Conservation (phyloP, 2,113 vertebrate species). For the Hymenochirus boettgeri region DNA sequence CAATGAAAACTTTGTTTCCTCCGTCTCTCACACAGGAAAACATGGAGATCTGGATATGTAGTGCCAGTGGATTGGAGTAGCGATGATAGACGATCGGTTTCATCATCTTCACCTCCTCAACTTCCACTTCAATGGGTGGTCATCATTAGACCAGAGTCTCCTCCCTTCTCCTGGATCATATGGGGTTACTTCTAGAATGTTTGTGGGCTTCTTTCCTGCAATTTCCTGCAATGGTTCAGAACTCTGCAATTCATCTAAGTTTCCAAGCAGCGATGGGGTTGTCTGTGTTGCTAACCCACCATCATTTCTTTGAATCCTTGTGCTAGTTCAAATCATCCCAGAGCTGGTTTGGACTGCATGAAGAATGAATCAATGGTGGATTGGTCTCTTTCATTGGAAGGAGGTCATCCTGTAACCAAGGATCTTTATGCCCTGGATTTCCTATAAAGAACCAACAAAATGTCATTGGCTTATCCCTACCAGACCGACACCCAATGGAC, state of each 20-base stretch:
- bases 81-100: conserved; percentile 1
- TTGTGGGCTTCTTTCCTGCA: background rate
- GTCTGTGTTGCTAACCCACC: conserved; percentile 26
- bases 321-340: too few relatives aligned
- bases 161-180: background rate
- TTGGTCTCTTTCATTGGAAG: too few relatives aligned
- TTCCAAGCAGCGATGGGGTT: conserved; percentile 10
- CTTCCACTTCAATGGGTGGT: conserved; percentile 13
- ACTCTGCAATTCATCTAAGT: conserved; percentile 15
- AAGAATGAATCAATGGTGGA: too few relatives aligned
- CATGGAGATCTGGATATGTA: background rate
- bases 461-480: too few relatives aligned
- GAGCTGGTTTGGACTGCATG: too few relatives aligned
- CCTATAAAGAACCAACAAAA: too few relatives aligned
- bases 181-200: background rate
- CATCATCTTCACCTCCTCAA: conserved; percentile 22
- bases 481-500: too few relatives aligned
- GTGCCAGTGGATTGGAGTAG: background rate
- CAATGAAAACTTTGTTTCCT: conserved; percentile 32
- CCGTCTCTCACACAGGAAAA: conserved; percentile 5
- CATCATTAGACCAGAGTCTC: background rate
- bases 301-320: conserved; percentile 12
- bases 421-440: too few relatives aligned
- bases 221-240: conserved; percentile 7
- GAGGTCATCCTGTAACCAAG: too few relatives aligned